Percentiles rank a stretch among this genome's conserved stretches.
Conservation (phyloP, 2,888 invertebrate genomes). For the Lottia gigantea region DNA sequence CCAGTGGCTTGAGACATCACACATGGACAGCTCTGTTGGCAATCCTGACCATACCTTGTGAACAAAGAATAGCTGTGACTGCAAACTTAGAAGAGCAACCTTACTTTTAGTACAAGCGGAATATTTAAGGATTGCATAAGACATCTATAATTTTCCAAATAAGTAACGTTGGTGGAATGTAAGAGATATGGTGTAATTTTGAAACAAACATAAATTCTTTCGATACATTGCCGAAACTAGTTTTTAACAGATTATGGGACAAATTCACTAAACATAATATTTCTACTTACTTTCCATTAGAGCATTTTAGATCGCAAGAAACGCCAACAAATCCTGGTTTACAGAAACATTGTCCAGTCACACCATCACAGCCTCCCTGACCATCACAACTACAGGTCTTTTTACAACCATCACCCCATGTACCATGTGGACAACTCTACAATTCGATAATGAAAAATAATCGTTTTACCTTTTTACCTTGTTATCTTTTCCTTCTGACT, state of each 20-base stretch:
- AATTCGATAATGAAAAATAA: neutral
- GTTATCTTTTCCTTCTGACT: too few relatives aligned
- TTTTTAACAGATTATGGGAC: neutral
- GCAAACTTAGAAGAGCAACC: too few relatives aligned
- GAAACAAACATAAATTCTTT: neutral
- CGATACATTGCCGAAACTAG: slow-evolving; percentile 31
- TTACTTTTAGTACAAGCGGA: too few relatives aligned
- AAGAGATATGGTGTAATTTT: neutral
- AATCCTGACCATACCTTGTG: slow-evolving; percentile 24
- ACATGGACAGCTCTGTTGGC: slow-evolving; percentile 34
- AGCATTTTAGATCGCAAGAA: slow-evolving; percentile 30
- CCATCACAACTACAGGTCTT: slow-evolving; percentile 32
- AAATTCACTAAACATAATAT: neutral
- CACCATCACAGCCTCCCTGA: slow-evolving; percentile 60
- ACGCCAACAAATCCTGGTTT: slow-evolving; percentile 45
- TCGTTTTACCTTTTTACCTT: too few relatives aligned
- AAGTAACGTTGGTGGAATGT: too few relatives aligned
- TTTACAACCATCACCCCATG: slow-evolving; percentile 37
- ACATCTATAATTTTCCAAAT: too few relatives aligned
- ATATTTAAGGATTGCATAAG: too few relatives aligned
- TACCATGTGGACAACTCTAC: slow-evolving; percentile 39
- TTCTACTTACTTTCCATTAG: slow-evolving; percentile 24
- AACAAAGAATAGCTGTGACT: neutral
- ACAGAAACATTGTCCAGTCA: slow-evolving; percentile 67
- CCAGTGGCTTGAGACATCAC: slow-evolving; percentile 31